phyloP scores from a whole-genome alignment of 2,113 vertebrate species.

The Nibea coibor region DNA sequence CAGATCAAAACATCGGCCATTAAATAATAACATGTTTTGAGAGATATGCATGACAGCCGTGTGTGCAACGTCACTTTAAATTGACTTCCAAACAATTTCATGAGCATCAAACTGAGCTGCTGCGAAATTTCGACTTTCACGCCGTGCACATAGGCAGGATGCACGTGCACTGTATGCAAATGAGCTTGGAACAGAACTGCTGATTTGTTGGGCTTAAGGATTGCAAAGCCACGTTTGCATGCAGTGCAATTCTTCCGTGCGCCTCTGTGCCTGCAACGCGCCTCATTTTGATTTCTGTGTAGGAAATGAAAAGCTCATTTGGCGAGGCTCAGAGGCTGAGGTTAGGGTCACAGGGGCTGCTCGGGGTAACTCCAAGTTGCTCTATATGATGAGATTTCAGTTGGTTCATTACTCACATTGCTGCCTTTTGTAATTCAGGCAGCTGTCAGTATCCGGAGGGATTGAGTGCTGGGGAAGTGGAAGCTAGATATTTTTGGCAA shows the following conservation, averaged over 20 bases:
- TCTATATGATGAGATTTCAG: constrained; percentile 71
- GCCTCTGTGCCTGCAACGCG: constrained; percentile 54
- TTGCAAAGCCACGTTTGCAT: constrained; percentile 64
- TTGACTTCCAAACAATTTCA: constrained; percentile 40
- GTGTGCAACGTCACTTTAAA: constrained; percentile 8
- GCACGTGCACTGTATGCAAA: constrained; percentile 56
- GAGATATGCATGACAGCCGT: constrained; percentile 27
- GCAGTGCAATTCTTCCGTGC: constrained; percentile 59
- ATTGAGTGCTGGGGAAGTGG: constrained; percentile 20
- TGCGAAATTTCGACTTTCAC: constrained; percentile 41
- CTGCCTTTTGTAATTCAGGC: constrained; percentile 62
- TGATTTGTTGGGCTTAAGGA: constrained; percentile 59
- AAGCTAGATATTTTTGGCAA: constrained; percentile 41
- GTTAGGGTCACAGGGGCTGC: constrained; percentile 53
- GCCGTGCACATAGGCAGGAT: constrained; percentile 38
- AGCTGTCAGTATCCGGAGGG: constrained; percentile 65
- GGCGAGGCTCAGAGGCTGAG: constrained; percentile 50
- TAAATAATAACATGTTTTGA: constrained; percentile 66
- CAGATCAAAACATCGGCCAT: constrained; percentile 51
- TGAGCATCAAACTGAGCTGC: constrained; percentile 26
- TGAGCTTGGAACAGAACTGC: constrained; percentile 43
- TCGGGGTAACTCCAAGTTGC: constrained; percentile 53
- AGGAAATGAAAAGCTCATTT: constrained; percentile 77
- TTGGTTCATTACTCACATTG: constrained; percentile 65
- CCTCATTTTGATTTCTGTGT: constrained; percentile 66